Evolutionary conservation across 2,888 invertebrate genomes (phyloP).

Genomic region (Furcula furcula): DNA sequence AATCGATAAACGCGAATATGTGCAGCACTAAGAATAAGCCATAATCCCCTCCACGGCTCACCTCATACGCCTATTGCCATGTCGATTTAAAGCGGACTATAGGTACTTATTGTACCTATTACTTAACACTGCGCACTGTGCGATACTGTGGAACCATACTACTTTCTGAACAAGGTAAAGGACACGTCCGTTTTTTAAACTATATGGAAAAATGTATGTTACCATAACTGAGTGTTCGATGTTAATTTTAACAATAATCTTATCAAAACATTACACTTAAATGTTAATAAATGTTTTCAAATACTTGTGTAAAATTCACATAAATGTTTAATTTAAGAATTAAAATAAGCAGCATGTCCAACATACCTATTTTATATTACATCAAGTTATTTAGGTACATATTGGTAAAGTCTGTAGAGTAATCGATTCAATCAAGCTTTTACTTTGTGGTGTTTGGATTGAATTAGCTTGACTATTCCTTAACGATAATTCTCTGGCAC

Average conservation of each 20-base stretch:
- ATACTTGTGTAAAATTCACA: background rate
- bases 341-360: background rate
- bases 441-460: constrained; percentile 6
- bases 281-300: background rate
- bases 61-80: no score
- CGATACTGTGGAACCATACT: background rate
- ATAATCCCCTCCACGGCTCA: no score
- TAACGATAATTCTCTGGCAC: constrained; percentile 1
- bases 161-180: background rate
- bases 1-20: no score
- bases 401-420: constrained; percentile 6
- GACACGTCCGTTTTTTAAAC: constrained; percentile 25
- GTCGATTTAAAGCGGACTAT: no score
- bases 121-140: background rate
- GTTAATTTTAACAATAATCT: constrained; percentile 25
- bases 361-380: background rate
- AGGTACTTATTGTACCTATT: no score
- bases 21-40: no score
- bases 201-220: constrained; percentile 13
- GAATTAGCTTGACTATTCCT: background rate
- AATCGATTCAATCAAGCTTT: constrained; percentile 5
- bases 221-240: constrained; percentile 35
- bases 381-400: background rate
- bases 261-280: no score
- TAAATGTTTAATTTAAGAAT: background rate